Base-by-base conservation (phyloP, 2,113 vertebrate genomes). In the Siniperca chuatsi region DNA sequence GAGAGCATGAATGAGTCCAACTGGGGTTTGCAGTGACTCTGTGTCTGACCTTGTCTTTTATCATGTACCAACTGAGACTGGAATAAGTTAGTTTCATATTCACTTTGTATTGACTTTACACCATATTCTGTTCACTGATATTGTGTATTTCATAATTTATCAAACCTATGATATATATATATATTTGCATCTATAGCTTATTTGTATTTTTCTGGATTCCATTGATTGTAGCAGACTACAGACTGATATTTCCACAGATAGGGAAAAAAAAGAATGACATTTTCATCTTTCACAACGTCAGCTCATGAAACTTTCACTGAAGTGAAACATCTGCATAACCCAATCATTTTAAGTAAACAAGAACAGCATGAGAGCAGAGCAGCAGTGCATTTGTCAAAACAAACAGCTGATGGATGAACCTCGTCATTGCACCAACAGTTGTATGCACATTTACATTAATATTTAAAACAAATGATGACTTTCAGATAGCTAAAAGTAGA, bases 291-390 rank as follows among this genome's bases (percentile, higher is more conserved):
- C 80, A 85, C 64, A 79, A 8, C 81, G 67, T 87, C 77, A 78
- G 52, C 29, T 66, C 50, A 88, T 86, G 68, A 78, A 69, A 82
- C 52, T 80, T 75, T 69, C 57, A 76, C n/a, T 67, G 81, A 87
- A 78, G 69, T 11, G 5, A 87, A 84, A 83, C 86, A 88, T 90
- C 79, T 89, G 78, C 83, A 84, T 89, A 82, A 87, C 58, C 75
- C 67, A 93, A 76, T 87, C 35, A 86, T 82, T 93, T 87, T 33
- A 78, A 75, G 81, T 85, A 77, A 86, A 87, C 82, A 88, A 70
- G 66, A 87, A 55, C 91, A 88, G 87, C 81, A 16, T 83, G 86
- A 61, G 74, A 81, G 82, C 74, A 37, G 54, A 84, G 88, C 44
- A 67, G 79, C 81, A 44, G 70, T 61, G 35, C 77, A 68, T 83